Conservation (phyloP, 2,113 vertebrate species). For the Cochlearius cochlearius region DNA sequence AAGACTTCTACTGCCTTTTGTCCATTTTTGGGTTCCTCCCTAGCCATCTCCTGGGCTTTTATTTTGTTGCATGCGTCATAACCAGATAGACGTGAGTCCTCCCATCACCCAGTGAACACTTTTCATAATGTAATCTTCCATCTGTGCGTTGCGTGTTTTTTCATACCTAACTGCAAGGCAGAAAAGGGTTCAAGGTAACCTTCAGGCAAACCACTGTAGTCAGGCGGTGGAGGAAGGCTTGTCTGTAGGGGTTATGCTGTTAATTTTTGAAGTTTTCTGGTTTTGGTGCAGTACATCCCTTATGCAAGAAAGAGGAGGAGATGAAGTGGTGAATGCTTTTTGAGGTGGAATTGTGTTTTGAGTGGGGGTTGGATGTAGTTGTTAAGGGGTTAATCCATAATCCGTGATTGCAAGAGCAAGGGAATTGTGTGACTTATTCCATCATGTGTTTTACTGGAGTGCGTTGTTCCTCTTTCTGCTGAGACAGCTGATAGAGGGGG, state of each 20-base stretch:
- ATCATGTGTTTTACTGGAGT: neutral
- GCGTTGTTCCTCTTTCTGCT: neutral
- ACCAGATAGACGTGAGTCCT: neutral
- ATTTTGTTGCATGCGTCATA: fast-evolving
- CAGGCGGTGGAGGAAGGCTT: neutral
- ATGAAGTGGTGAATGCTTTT: neutral
- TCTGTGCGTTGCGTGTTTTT: neutral
- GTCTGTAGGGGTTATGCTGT: neutral
- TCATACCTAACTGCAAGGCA: neutral
- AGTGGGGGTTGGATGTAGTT: neutral
- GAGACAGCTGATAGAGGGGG: neutral
- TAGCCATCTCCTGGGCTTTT: neutral
- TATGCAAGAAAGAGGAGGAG: neutral
- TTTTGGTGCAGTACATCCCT: neutral
- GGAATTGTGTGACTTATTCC: neutral
- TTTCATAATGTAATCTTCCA: neutral
- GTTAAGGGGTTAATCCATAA: neutral
- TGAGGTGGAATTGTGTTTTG: neutral
- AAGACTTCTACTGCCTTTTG: neutral
- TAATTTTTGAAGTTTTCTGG: neutral
- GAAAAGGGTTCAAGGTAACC: neutral
- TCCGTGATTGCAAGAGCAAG: neutral
- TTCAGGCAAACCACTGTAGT: neutral
- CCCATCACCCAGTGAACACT: neutral
- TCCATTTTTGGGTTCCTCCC: neutral